Evolutionary conservation across 2,113 vertebrate genomes (phyloP).

Genomic region (Vulpes lagopus): DNA sequence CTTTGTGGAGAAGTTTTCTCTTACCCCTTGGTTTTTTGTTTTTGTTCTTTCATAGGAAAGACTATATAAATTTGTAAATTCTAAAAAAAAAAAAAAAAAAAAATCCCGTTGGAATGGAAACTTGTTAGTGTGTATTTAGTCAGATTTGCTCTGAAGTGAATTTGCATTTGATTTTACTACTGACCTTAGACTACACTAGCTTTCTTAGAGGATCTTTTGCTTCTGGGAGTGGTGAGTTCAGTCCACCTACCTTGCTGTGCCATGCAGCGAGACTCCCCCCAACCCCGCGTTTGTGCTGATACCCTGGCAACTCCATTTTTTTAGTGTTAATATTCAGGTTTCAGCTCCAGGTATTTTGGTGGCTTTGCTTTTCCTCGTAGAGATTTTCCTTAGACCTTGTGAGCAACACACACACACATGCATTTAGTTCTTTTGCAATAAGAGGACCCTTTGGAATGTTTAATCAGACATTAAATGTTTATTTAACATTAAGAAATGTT

Average conservation of each 20-base stretch:
- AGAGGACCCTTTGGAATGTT: neutral
- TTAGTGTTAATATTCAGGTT: neutral
- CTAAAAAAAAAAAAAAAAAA: constrained; percentile 49
- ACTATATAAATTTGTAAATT: constrained; percentile 89
- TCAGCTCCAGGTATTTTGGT: neutral
- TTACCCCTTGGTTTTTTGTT: constrained; percentile 41
- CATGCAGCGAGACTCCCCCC: no score
- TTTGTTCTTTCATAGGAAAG: constrained; percentile 82
- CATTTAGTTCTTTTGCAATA: neutral
- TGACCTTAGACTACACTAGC: neutral
- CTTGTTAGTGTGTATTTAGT: neutral
- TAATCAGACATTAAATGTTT: neutral
- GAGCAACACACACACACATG: neutral
- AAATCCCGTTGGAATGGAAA: neutral
- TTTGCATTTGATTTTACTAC: neutral
- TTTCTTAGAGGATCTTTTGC: neutral
- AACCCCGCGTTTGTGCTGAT: neutral
- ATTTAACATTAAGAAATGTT: no score
- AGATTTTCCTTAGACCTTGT: neutral
- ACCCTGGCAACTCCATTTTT: neutral
- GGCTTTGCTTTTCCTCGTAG: neutral
- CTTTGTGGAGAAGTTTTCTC: constrained; percentile 77
- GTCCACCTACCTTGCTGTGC: neutral
- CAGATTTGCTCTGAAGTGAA: neutral
- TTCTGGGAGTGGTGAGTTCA: neutral